Percentiles rank a stretch among this genome's conserved stretches.
phyloP scores from a whole-genome alignment of 2,888 invertebrate genomes.

The Apantesis nais region DNA sequence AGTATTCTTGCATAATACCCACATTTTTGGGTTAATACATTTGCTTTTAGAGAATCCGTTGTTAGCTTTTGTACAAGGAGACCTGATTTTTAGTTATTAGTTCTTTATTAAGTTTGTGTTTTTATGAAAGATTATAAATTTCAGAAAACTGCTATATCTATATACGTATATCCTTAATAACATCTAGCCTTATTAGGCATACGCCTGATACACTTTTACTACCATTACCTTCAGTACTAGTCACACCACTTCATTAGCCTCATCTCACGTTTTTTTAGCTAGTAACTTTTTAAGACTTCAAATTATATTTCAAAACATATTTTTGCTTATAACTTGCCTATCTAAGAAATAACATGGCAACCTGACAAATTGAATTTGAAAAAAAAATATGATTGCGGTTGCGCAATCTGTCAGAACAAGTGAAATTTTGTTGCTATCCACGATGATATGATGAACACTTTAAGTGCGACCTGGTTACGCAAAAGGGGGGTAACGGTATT shows the following conservation, averaged over 20 bases:
- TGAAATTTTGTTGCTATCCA: conserved; percentile 63
- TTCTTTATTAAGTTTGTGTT: neutral
- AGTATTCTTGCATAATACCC: conserved; percentile 21
- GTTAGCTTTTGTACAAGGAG: neutral
- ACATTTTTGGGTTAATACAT: conserved; percentile 17
- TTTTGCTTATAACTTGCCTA: conserved; percentile 5
- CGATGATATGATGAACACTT: conserved; percentile 64
- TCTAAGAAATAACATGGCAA: neutral
- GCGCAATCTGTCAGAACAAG: conserved; percentile 54
- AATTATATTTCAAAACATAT: conserved; percentile 9
- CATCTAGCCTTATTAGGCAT: neutral
- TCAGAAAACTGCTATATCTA: neutral
- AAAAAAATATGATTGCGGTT: conserved; percentile 24
- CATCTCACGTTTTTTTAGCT: neutral
- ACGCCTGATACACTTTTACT: too few relatives aligned
- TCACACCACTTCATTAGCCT: neutral
- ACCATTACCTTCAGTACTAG: neutral
- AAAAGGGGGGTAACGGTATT: conserved; percentile 77
- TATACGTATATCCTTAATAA: neutral
- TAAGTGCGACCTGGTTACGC: conserved; percentile 71
- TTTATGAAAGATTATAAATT: neutral
- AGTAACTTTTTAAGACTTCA: conserved; percentile 6
- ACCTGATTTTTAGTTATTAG: neutral
- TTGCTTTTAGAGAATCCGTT: neutral
- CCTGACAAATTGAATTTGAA: conserved; percentile 8